phyloP scores from a whole-genome alignment of 2,888 invertebrate genomes.

The Eutolmus rufibarbis region DNA sequence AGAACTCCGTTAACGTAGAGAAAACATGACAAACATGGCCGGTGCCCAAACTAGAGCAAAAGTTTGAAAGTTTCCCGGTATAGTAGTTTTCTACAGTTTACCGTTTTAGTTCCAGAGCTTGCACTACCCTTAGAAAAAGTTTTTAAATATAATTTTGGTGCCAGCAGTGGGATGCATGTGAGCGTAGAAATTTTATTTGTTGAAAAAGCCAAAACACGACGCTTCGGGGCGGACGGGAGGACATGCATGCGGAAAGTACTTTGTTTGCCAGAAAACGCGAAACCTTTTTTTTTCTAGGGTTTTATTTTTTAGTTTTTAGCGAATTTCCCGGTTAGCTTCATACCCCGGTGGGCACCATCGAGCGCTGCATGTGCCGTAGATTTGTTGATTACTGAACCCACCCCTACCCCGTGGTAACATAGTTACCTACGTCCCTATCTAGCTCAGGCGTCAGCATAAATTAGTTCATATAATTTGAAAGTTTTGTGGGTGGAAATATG shows the following conservation, averaged over 20 bases:
- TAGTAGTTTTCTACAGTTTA: neutral
- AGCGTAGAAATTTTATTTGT: neutral
- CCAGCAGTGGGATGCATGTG: neutral
- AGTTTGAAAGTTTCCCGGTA: neutral
- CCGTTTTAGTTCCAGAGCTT: neutral
- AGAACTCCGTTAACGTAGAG: neutral
- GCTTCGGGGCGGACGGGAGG: neutral
- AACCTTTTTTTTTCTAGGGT: neutral
- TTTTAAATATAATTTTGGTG: slow-evolving; percentile 19
- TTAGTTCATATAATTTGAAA: slow-evolving; percentile 44
- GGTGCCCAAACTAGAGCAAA: neutral
- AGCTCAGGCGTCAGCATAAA: slow-evolving; percentile 41
- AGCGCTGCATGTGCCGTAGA: neutral
- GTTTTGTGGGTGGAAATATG: slow-evolving; percentile 23
- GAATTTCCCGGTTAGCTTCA: neutral
- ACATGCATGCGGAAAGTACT: neutral
- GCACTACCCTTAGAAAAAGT: neutral
- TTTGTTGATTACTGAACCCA: slow-evolving; percentile 16
- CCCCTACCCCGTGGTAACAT: neutral
- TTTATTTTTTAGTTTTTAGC: slow-evolving; percentile 5
- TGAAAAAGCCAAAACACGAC: neutral
- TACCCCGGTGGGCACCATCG: neutral
- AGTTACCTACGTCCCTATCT: neutral
- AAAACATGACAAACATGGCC: neutral
- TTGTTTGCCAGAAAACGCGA: neutral